Percentiles rank a stretch among this genome's conserved stretches.
phyloP scores from a whole-genome alignment of 2,888 invertebrate species.

The Leptura quadrifasciata region DNA sequence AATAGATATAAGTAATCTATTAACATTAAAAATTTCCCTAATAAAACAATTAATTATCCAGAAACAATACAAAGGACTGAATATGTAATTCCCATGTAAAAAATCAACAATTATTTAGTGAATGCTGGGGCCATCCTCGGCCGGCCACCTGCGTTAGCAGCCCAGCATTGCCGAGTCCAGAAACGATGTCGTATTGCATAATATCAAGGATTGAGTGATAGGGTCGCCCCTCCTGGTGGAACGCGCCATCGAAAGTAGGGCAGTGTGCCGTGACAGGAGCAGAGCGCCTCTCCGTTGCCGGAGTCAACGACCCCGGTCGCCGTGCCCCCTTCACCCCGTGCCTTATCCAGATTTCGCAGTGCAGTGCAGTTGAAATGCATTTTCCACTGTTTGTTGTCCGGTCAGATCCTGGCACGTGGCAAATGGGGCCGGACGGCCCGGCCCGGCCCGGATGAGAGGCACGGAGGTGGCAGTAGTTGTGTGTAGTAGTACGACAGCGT shows the following conservation, averaged over 20 bases:
- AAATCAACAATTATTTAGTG: conserved; percentile 33
- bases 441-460: conserved; percentile 35
- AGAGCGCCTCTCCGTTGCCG: conserved; percentile 57
- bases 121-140: conserved; percentile 37
- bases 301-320: conserved; percentile 57
- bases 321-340: conserved; percentile 58
- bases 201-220: conserved; percentile 55
- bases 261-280: conserved; percentile 68
- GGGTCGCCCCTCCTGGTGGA: conserved; percentile 60
- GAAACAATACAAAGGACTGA: conserved; percentile 31
- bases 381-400: conserved; percentile 34
- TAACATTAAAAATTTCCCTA: conserved; percentile 58
- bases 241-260: conserved; percentile 67
- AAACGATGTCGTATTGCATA: conserved; percentile 50
- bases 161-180: conserved; percentile 31
- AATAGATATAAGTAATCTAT: conserved; percentile 57
- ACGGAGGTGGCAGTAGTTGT: conserved; percentile 44
- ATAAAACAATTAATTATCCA: conserved; percentile 31
- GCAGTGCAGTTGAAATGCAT: conserved; percentile 56
- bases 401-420: conserved; percentile 29
- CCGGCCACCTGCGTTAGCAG: conserved; percentile 10
- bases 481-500: conserved; percentile 47
- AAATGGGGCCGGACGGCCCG: conserved; percentile 17
- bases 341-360: conserved; percentile 60
- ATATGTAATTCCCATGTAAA: conserved; percentile 31